Evolutionary conservation across 2,113 vertebrate species (phyloP), one percentile per base, ranked within the genome.

Genomic region (Zosterops hypoxanthus): DNA sequence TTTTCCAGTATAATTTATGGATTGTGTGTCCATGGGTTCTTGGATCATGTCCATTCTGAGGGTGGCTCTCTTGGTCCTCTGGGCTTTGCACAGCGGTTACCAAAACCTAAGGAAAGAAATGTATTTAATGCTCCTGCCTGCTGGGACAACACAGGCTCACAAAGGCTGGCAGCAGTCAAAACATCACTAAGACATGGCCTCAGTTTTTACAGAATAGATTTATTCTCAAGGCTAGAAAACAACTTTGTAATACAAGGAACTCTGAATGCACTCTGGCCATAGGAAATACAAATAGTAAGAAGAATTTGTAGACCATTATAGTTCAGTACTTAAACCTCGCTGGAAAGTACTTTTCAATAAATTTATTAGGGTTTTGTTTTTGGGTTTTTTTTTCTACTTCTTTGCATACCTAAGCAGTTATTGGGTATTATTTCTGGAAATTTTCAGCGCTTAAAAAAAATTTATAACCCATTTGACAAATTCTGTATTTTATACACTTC

Each of bases 41-140:
- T 90, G 92, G 97, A 98, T 99, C 98, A 99, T 98, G 99, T 99
- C 99, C 99, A 99, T 98, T 99, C 98, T 95, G 98, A 96, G 61
- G 99, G 98, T 68, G 98, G 98, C 71, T 99, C 98, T 97, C 98
- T 98, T 80, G 99, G 99, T 97, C 99, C 99, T 98, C 97, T 99
- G 90, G 99, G 99, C 94, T 98, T 99, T 95, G 98, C 97, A 97
- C 98, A 98, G 95, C 98, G 98, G 97, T 98, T 99, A 97, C 98
- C 98, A 97, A 99, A 99, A 96, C 98, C 99, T 99, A 92, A 53
- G 91, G 83, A 84, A 65, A 97, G 25, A 92, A 94, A 94, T 28
- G n/a, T 3, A 7, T 84, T 79, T 18, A 81, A 31, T 57, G 12
- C 19, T 88, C 85, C 20, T 68, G 42, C 42, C 42, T 36, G 7